A percentile compares a stretch with the other conserved stretches of the same genome.
Evolutionary conservation across 2,888 invertebrate species (phyloP).

Genomic region (Yponomeuta sedellus): DNA sequence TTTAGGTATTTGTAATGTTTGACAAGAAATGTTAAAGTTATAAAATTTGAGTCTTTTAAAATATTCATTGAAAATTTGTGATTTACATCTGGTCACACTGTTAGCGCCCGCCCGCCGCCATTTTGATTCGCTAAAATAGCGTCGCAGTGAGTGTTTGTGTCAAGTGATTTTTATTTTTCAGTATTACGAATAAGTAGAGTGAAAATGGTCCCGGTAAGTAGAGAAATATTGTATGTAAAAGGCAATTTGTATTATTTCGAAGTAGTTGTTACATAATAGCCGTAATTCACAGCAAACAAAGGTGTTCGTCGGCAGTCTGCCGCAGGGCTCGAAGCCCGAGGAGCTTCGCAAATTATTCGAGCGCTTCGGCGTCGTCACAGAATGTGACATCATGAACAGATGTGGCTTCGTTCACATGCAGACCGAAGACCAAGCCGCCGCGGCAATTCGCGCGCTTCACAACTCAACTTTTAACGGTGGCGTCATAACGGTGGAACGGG

Average conservation of each 20-base stretch:
- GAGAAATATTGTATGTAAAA: background rate
- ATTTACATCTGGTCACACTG: background rate
- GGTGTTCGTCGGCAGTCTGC: conserved; percentile 95
- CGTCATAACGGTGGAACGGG: conserved; percentile 89
- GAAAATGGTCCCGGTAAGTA: conserved; percentile 68
- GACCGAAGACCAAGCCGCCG: conserved; percentile 86
- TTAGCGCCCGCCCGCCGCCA: conserved; percentile 19
- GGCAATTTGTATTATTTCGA: conserved; percentile 10
- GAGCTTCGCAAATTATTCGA: conserved; percentile 90
- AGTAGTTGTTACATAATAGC: conserved; percentile 15
- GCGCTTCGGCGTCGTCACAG: conserved; percentile 90
- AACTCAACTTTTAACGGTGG: conserved; percentile 89
- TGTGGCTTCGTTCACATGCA: conserved; percentile 97
- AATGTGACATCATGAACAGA: conserved; percentile 95
- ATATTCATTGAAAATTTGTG: too few relatives aligned
- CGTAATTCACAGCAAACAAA: conserved; percentile 80
- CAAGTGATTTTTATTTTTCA: background rate
- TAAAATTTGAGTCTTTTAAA: too few relatives aligned
- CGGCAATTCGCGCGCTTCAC: conserved; percentile 87
- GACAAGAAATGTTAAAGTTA: too few relatives aligned
- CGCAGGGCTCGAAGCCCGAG: conserved; percentile 88
- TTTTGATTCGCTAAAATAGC: conserved; percentile 20
- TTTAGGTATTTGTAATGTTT: too few relatives aligned
- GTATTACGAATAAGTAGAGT: background rate
- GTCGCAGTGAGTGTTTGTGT: background rate